These are phyloP conservation scores for Scaptomyza graminum DNA, from an alignment of 1,140 invertebrate species.

Conservation along the genomic window DNA sequence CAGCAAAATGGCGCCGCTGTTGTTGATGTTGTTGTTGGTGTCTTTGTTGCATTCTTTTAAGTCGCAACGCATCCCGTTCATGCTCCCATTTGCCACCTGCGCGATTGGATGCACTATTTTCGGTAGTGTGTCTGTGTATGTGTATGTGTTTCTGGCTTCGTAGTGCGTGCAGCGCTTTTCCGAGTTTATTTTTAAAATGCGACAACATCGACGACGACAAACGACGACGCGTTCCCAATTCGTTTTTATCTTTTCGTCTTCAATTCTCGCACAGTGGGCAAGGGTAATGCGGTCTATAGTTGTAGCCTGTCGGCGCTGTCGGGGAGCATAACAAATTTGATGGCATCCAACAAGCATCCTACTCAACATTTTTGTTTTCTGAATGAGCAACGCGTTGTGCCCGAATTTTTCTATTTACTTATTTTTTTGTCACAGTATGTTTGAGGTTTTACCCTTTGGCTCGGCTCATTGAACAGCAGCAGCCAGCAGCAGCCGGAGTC, in stretches of 20 bases:
- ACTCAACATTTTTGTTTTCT: slow-evolving; percentile 62
- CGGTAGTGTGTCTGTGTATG: slow-evolving; percentile 25
- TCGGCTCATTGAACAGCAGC: slow-evolving; percentile 48
- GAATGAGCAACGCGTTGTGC: slow-evolving; percentile 69
- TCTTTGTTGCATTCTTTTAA: slow-evolving; percentile 46
- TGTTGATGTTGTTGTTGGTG: slow-evolving; percentile 13
- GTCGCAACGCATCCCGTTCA: slow-evolving; percentile 58
- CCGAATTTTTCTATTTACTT: slow-evolving; percentile 35
- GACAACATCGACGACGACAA: slow-evolving; percentile 39
- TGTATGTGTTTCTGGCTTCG: slow-evolving; percentile 3
- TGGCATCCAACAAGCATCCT: slow-evolving; percentile 46
- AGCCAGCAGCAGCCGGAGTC: slow-evolving; percentile 8
- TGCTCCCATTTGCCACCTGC: slow-evolving; percentile 78
- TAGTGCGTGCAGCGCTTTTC: slow-evolving; percentile 44
- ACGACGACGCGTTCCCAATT: slow-evolving; percentile 63
- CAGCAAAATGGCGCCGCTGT: slow-evolving; percentile 51
- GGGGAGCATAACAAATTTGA: slow-evolving; percentile 69
- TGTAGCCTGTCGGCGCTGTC: slow-evolving; percentile 42
- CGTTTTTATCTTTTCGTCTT: slow-evolving; percentile 32
- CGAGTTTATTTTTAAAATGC: slow-evolving; percentile 69
- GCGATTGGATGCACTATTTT: slow-evolving; percentile 71
- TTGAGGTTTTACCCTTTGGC: slow-evolving; percentile 49
- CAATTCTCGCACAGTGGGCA: slow-evolving; percentile 50
- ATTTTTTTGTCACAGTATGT: slow-evolving; percentile 30
- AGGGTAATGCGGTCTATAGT: slow-evolving; percentile 55